Conservation (phyloP, 2,113 vertebrate genomes). For the Malurus cyaneus region DNA sequence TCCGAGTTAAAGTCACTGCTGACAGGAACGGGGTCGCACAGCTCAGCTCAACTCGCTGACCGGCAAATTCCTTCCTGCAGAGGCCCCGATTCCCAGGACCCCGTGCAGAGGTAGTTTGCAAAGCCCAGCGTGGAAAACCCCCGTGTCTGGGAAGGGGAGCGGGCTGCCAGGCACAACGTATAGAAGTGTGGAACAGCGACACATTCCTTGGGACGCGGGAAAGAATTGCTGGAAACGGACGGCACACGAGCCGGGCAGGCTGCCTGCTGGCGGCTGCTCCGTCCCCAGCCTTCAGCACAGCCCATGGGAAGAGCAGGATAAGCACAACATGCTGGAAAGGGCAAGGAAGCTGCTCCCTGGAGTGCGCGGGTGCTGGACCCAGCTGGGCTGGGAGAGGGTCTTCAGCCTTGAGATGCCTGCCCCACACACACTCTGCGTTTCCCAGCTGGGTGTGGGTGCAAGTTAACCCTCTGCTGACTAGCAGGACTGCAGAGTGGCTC, state of each 20-base stretch:
- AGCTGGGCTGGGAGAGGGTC: background rate
- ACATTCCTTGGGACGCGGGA: background rate
- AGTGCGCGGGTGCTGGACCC: fast-evolving
- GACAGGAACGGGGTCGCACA: conserved; percentile 13
- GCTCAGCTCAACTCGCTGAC: background rate
- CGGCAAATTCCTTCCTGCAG: conserved; percentile 49
- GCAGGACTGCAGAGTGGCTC: background rate
- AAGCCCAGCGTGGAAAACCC: conserved; percentile 18
- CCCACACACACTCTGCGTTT: fast-evolving
- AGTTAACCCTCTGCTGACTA: background rate
- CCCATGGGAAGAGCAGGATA: background rate
- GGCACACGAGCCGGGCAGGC: background rate
- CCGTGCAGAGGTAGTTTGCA: background rate
- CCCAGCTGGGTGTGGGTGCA: background rate
- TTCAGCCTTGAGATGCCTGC: background rate
- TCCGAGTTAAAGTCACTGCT: background rate
- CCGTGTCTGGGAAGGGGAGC: background rate
- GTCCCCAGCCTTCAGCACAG: fast-evolving
- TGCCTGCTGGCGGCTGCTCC: background rate
- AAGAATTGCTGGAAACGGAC: conserved; percentile 27
- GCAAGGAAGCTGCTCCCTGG: background rate
- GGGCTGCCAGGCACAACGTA: background rate
- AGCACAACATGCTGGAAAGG: background rate
- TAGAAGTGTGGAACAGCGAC: background rate
- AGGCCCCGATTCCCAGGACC: background rate